phyloP scores from a whole-genome alignment of 2,113 vertebrate species.

The Cathartes aura region DNA sequence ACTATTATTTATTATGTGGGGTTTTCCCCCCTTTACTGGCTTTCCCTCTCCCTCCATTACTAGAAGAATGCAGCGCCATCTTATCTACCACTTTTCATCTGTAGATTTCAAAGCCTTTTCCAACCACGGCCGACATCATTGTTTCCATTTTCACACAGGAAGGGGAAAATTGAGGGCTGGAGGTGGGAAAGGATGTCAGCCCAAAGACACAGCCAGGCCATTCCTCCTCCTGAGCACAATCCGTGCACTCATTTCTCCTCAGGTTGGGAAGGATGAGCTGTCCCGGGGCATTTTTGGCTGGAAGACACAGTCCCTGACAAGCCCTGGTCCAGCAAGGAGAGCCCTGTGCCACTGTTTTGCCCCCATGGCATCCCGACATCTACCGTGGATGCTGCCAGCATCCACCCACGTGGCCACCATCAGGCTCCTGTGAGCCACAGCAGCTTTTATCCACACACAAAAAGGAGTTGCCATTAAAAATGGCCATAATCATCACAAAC shows the following conservation, averaged over 20 bases:
- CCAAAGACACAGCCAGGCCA: not conserved
- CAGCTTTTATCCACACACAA: not conserved
- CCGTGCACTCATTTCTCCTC: not conserved
- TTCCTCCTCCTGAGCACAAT: not conserved
- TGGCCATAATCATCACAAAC: not conserved
- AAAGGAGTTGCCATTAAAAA: not conserved
- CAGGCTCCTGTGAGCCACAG: not conserved
- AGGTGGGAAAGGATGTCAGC: not conserved
- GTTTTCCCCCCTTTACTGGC: not conserved
- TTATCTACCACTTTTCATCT: not conserved
- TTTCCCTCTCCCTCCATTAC: not conserved
- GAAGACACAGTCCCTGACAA: not conserved
- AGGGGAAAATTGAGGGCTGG: not conserved
- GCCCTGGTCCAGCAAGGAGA: not conserved
- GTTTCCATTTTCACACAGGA: slow-evolving; percentile 15
- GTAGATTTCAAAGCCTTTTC: not conserved
- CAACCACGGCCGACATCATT: not conserved
- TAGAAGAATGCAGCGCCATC: accelerated
- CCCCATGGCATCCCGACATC: accelerated
- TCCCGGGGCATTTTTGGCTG: not conserved
- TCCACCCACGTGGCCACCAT: accelerated
- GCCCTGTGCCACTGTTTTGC: not conserved
- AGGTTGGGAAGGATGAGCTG: not conserved
- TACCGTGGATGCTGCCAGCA: not conserved
- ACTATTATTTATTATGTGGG: not conserved